Evolutionary conservation across 2,113 vertebrate genomes (phyloP).

Genomic region (Stercorarius parasiticus): DNA sequence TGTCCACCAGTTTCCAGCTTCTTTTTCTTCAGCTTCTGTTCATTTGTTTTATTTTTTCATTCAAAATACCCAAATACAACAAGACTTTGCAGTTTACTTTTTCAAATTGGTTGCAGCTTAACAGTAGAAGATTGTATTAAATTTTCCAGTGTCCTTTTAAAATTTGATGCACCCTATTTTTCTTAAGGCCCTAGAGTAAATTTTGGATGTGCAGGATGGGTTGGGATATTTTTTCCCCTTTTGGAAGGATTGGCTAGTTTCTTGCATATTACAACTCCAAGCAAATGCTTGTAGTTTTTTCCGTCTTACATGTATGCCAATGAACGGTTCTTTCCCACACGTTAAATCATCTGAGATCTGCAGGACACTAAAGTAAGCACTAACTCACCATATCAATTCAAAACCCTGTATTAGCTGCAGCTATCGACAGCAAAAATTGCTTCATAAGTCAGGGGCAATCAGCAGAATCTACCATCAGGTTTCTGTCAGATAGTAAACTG

Average conservation of each 20-base stretch:
- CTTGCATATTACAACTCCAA: not conserved
- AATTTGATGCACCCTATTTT: conserved; percentile 14
- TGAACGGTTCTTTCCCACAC: conserved; percentile 28
- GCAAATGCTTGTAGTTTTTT: conserved; percentile 30
- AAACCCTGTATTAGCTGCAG: not conserved
- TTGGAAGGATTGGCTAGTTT: conserved; percentile 26
- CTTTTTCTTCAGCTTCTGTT: not conserved
- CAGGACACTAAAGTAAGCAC: not conserved
- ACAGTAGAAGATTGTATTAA: not conserved
- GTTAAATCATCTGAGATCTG: conserved; percentile 33
- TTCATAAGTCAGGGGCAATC: not conserved
- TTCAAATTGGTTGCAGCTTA: conserved; percentile 15
- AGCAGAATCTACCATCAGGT: not conserved
- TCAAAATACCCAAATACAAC: not conserved
- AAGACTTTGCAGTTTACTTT: conserved; percentile 22
- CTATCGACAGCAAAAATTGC: not conserved
- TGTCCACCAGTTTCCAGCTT: not conserved
- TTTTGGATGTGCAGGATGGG: not conserved
- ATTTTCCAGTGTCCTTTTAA: conserved; percentile 11
- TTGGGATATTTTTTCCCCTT: not conserved
- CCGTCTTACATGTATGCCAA: not conserved
- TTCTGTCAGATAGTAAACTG: not conserved
- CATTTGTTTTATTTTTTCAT: not conserved
- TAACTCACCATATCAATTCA: not conserved
- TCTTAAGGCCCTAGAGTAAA: not conserved